Conservation (phyloP, 2,113 vertebrate species). For the Raphicerus campestris region DNA sequence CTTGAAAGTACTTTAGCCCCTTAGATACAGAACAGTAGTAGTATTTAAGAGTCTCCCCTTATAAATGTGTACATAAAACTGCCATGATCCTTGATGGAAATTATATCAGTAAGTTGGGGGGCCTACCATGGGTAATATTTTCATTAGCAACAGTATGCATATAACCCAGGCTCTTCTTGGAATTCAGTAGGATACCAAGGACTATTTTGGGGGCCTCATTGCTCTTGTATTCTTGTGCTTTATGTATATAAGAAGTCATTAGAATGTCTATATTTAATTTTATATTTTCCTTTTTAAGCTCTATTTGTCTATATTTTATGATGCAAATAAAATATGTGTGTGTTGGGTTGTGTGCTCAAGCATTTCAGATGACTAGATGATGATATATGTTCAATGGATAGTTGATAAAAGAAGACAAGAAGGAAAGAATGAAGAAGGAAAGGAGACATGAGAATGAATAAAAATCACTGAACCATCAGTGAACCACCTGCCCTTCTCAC, state of each 20-base stretch:
- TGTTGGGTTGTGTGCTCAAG: background rate
- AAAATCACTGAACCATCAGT: background rate
- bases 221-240: background rate
- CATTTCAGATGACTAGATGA: background rate
- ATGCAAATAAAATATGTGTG: background rate
- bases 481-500: background rate
- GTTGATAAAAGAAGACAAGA: background rate
- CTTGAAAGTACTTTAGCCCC: constrained; percentile 42
- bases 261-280: background rate
- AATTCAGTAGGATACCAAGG: background rate
- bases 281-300: background rate
- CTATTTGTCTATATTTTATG: background rate
- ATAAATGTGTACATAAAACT: constrained; percentile 40
- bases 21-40: constrained; percentile 51
- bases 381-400: background rate
- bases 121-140: background rate
- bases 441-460: background rate
- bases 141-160: background rate
- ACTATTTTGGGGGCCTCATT: background rate
- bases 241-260: background rate
- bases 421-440: background rate
- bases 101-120: background rate
- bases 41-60: constrained; percentile 51
- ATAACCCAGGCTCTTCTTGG: background rate
- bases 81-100: constrained; percentile 13